phyloP scores from a whole-genome alignment of 2,888 invertebrate genomes.

The Caenorhabditis sp. region DNA sequence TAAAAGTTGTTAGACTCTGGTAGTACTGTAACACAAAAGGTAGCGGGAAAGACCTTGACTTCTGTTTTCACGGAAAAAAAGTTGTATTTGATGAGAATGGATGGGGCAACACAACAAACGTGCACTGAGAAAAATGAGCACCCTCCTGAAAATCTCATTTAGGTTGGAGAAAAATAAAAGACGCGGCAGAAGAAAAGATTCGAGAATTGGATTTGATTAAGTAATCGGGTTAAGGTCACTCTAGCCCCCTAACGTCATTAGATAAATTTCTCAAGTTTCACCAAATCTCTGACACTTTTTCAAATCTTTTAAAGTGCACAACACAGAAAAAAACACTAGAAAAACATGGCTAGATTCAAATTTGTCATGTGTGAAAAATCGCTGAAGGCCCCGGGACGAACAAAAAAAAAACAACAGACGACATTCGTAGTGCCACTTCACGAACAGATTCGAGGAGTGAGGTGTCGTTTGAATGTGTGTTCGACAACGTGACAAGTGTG shows the following conservation, averaged over 20 bases:
- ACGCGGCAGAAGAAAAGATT: slow-evolving; percentile 11
- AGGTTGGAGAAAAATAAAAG: neutral
- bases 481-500: slow-evolving; percentile 7
- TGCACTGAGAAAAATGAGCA: neutral
- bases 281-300: neutral
- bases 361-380: slow-evolving; percentile 40
- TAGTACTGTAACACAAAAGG: too few relatives aligned
- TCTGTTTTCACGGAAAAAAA: too few relatives aligned
- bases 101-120: neutral
- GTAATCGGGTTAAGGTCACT: slow-evolving; percentile 39
- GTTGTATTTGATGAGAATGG: neutral
- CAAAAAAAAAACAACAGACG: slow-evolving; percentile 21
- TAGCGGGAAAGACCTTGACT: too few relatives aligned
- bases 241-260: slow-evolving; percentile 12
- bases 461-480: slow-evolving; percentile 36
- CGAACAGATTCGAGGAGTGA: slow-evolving; percentile 32
- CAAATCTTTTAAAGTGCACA: slow-evolving; percentile 12
- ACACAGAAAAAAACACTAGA: slow-evolving; percentile 10
- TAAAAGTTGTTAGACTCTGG: neutral
- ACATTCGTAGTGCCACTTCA: slow-evolving; percentile 30
- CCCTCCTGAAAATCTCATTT: slow-evolving; percentile 20
- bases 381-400: neutral
- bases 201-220: slow-evolving; percentile 22
- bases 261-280: neutral
- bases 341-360: slow-evolving; percentile 12